Conservation (phyloP, 2,888 invertebrate genomes). For the Drosophila incognita region DNA sequence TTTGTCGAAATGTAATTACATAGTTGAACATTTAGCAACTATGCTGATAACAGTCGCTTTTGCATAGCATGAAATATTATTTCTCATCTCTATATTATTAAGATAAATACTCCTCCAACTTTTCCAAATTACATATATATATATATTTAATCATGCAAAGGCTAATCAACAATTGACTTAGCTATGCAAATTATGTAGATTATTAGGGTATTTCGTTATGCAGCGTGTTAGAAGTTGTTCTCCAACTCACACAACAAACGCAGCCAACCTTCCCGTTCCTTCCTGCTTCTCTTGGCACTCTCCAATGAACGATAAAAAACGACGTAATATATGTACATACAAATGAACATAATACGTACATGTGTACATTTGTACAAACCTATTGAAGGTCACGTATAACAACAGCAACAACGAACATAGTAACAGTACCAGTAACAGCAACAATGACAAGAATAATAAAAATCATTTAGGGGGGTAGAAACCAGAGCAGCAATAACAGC, state of each 20-base stretch:
- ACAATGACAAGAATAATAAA: conserved; percentile 52
- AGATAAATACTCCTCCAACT: background rate
- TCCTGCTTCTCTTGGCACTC: conserved; percentile 29
- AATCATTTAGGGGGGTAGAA: conserved; percentile 43
- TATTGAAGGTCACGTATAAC: conserved; percentile 76
- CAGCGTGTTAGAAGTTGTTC: conserved; percentile 21
- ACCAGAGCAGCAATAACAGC: conserved; percentile 12
- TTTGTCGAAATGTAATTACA: background rate
- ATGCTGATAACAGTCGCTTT: background rate
- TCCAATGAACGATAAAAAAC: conserved; percentile 62
- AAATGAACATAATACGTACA: conserved; percentile 57
- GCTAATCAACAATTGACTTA: conserved; percentile 10
- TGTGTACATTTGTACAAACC: conserved; percentile 55
- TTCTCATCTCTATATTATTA: background rate
- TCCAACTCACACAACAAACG: conserved; percentile 15
- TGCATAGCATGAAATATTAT: background rate
- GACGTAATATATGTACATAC: conserved; percentile 47
- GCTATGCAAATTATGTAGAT: conserved; percentile 32
- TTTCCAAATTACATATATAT: too few species aligned
- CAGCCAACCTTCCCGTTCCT: conserved; percentile 6
- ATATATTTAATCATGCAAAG: conserved; percentile 3
- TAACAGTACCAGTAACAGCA: conserved; percentile 33
- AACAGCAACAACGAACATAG: conserved; percentile 26
- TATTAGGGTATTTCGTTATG: conserved; percentile 17
- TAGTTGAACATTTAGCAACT: background rate